A percentile compares a stretch with the other conserved stretches of the same genome.
These are phyloP conservation scores for Penaeus vannamei DNA, from an alignment of 1,140 invertebrate genomes.

Conservation along the genomic window DNA sequence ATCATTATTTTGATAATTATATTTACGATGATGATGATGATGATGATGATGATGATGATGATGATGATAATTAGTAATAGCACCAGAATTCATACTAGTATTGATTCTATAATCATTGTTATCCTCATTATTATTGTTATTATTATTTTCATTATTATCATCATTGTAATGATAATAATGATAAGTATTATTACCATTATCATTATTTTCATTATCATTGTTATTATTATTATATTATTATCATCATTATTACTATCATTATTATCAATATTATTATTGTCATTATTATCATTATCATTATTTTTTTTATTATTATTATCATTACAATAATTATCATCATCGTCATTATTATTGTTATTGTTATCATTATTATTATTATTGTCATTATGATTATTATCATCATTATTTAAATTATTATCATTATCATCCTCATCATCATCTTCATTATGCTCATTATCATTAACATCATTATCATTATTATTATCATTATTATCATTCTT, in stretches of 20 bases:
- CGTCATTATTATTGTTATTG: constrained; percentile 21
- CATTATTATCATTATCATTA: constrained; percentile 23
- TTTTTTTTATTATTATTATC: background rate
- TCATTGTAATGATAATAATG: background rate
- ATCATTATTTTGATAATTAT: background rate
- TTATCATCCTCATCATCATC: no score
- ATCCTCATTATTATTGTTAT: constrained; percentile 1
- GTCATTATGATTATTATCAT: background rate
- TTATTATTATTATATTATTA: background rate
- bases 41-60: no score
- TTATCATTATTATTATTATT: background rate
- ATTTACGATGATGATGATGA: no score
- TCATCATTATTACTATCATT: constrained; percentile 9
- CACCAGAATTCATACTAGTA: no score
- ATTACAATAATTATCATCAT: background rate
- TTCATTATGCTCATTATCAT: no score
- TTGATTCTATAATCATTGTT: background rate
- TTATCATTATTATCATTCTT: no score
- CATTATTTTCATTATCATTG: no score
- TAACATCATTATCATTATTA: no score
- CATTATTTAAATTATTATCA: background rate
- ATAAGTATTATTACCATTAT: background rate
- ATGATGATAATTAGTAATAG: no score
- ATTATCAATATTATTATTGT: constrained; percentile 23
- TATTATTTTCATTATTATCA: constrained; percentile 10